phyloP scores from a whole-genome alignment of 2,888 invertebrate genomes.

The Blastobasis adustella region DNA sequence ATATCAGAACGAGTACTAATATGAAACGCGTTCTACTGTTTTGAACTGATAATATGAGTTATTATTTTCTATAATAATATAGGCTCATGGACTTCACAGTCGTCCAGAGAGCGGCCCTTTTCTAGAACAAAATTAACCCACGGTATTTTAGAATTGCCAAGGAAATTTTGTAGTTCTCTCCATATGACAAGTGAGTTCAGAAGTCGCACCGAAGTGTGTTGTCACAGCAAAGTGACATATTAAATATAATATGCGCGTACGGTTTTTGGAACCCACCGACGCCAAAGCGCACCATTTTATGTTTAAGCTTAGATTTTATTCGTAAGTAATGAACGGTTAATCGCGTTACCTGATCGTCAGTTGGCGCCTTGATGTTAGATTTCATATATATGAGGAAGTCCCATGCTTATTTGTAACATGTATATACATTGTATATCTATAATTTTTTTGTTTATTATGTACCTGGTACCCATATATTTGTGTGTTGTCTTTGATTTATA shows the following conservation, averaged over 20 bases:
- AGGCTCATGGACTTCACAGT: too few relatives aligned
- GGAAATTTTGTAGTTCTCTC: not conserved
- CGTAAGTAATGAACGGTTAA: slow-evolving; percentile 15
- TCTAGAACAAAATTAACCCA: too few relatives aligned
- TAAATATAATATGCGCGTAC: slow-evolving; percentile 51
- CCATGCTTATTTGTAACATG: not conserved
- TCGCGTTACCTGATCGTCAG: slow-evolving; percentile 64
- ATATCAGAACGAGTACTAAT: too few relatives aligned
- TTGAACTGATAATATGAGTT: too few relatives aligned
- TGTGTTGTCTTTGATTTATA: too few relatives aligned
- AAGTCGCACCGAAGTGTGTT: not conserved
- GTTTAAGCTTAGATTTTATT: slow-evolving; percentile 50
- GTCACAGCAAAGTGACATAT: slow-evolving; percentile 41
- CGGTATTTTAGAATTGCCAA: too few relatives aligned
- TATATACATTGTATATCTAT: not conserved
- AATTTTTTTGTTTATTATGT: too few relatives aligned
- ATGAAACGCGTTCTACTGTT: too few relatives aligned
- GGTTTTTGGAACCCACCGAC: slow-evolving; percentile 62
- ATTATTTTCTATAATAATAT: too few relatives aligned
- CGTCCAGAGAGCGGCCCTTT: too few relatives aligned
- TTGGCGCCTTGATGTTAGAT: slow-evolving; percentile 15
- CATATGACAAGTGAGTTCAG: slow-evolving; percentile 7
- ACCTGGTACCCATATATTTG: too few relatives aligned
- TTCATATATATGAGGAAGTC: too few relatives aligned
- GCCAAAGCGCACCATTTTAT: slow-evolving; percentile 50